Evolutionary conservation across 2,113 vertebrate genomes (phyloP).

Genomic region (Plotosus lineatus): DNA sequence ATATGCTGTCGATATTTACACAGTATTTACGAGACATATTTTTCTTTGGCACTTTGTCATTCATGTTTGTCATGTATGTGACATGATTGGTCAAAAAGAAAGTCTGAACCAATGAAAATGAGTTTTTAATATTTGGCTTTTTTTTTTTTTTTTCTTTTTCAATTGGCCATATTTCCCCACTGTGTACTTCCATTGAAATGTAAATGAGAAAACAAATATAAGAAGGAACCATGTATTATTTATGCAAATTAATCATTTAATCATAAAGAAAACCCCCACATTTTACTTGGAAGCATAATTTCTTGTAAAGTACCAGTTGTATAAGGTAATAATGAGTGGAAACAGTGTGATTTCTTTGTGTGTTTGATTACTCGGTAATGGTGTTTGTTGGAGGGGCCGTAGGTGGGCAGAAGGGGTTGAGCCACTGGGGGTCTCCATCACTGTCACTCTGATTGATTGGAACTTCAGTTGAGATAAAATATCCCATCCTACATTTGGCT

Average conservation of each 20-base stretch:
- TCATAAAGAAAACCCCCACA: too few species aligned
- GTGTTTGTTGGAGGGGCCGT: conserved; percentile 27
- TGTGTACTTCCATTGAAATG: too few species aligned
- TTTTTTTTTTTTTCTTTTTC: background rate
- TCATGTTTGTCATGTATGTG: background rate
- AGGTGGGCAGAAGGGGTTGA: conserved; percentile 28
- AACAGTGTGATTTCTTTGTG: background rate
- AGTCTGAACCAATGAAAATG: background rate
- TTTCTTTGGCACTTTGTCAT: background rate
- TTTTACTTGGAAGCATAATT: too few species aligned
- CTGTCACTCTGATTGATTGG: conserved; percentile 73
- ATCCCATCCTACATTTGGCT: conserved; percentile 61
- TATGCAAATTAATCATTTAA: background rate
- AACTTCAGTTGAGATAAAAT: conserved; percentile 71
- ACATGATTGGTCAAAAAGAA: background rate
- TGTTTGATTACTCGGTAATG: conserved; percentile 28
- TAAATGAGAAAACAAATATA: background rate
- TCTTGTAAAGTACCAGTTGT: background rate
- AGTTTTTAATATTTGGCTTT: background rate
- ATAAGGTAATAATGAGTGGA: background rate
- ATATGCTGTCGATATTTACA: background rate
- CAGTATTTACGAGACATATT: background rate
- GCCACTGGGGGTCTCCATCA: conserved; percentile 64
- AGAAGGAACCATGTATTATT: background rate
- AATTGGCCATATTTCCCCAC: background rate